Conservation (phyloP, 1,140 invertebrate species). For the Agrilus planipennis region DNA sequence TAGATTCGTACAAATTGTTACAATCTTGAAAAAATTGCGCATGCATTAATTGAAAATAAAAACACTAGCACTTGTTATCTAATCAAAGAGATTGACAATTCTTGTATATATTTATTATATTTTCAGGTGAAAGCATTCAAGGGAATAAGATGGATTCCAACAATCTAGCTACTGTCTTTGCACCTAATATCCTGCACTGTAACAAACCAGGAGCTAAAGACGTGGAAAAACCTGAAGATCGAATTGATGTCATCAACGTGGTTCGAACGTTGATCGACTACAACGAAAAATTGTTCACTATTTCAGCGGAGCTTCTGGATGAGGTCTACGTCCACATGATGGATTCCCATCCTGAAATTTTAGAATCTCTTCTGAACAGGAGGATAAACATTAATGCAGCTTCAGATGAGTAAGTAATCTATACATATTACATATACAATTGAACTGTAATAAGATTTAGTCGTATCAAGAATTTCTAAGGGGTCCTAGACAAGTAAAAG, state of each 20-base stretch:
- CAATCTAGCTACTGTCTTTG: slow-evolving; percentile 86
- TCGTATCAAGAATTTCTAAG: too few species aligned
- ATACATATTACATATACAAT: too few species aligned
- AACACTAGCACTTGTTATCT: neutral
- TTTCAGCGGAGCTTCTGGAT: slow-evolving; percentile 68
- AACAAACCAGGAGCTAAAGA: slow-evolving; percentile 53
- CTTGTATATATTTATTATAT: slow-evolving; percentile 2
- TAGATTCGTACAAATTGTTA: neutral
- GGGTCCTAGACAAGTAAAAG: too few species aligned
- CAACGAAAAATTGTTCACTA: slow-evolving; percentile 58
- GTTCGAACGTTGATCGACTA: slow-evolving; percentile 72
- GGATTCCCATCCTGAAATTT: slow-evolving; percentile 64
- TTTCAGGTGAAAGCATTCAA: slow-evolving; percentile 45
- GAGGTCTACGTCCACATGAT: slow-evolving; percentile 76
- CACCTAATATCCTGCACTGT: slow-evolving; percentile 82
- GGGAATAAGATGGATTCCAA: slow-evolving; percentile 91
- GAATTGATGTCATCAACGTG: slow-evolving; percentile 81
- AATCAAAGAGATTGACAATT: slow-evolving; percentile 3
- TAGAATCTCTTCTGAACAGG: slow-evolving; percentile 54
- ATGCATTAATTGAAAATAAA: neutral
- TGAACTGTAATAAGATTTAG: too few species aligned
- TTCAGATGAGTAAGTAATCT: slow-evolving; percentile 47
- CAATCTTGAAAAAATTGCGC: slow-evolving; percentile 20
- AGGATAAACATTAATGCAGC: slow-evolving; percentile 29
- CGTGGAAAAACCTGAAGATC: slow-evolving; percentile 61